Evolutionary conservation across 1,140 invertebrate species (phyloP), one percentile per base, ranked within the genome.

Genomic region (Aricia agestis): DNA sequence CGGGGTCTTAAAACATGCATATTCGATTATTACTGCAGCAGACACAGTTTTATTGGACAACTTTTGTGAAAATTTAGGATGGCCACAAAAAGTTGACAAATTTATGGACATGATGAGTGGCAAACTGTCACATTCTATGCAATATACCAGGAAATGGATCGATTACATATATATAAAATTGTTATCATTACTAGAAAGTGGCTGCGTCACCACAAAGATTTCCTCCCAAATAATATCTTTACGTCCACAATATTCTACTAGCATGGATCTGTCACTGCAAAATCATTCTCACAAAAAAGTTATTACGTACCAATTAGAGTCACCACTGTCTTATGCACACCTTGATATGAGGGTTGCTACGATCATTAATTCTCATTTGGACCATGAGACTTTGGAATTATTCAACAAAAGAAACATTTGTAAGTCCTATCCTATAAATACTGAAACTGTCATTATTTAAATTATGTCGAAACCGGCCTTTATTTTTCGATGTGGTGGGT

Each of bases 381-480:
- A 80, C 15, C 66, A 70, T 1, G 71, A 78, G 6, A 74, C 84
- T 6, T 15, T 84, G 2, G 67, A 83, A 68, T 69, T 31, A 0
- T 89, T 78, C 58, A 70, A 82, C n/a, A 76, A 77, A 7, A 83
- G 72, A 36, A 89, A 85, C 25, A 73, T 83, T 9, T 86, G 84
- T 68, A 78, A 86, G 9, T 80, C 82, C 1, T 86, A 86, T 31
- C 42, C 82, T 15, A 15, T 82, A 2, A 81, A 80, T 3, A 32
- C 32, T 6, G 32, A 32, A 32, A 32, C 2, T 32, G 32, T n/a
- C n/a, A 32, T 32, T 32, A 2, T 32, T 32, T 32, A 32, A n/a
- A n/a, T n/a, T n/a, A n/a, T n/a, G n/a, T n/a, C n/a, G n/a, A n/a
- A n/a, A n/a, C n/a, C n/a, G n/a, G n/a, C n/a, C n/a, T n/a, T n/a